Conservation (phyloP, 92 coral and sea anemone genomes). For the Porites evermanni region DNA sequence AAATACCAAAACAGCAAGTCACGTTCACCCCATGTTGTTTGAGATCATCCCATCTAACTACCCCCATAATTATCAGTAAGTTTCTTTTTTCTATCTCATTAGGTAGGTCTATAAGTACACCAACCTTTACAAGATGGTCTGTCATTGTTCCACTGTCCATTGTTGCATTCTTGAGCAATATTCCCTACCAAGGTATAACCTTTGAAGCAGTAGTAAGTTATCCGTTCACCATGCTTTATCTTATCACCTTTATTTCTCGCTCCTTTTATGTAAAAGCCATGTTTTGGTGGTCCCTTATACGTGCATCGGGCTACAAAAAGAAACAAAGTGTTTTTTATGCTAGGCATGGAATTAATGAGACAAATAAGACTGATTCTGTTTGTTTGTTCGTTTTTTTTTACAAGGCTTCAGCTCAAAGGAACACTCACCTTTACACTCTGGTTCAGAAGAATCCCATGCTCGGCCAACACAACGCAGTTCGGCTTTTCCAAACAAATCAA, state of each 20-base stretch:
- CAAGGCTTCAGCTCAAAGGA: not conserved
- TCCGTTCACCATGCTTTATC: slow-evolving; percentile 29
- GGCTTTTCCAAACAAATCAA: slow-evolving; percentile 49
- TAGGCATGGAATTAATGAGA: too few relatives aligned
- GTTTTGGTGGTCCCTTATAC: not conserved
- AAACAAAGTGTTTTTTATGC: not conserved
- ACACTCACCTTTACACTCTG: slow-evolving; percentile 52
- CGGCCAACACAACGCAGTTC: slow-evolving; percentile 28
- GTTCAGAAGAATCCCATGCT: slow-evolving; percentile 24
- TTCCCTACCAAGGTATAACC: slow-evolving; percentile 15
- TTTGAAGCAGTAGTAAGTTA: not conserved
- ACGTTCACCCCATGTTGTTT: too few relatives aligned
- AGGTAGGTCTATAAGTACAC: not conserved
- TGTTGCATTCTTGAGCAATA: slow-evolving; percentile 8
- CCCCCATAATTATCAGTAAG: too few relatives aligned
- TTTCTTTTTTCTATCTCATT: too few relatives aligned
- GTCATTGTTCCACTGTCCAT: slow-evolving; percentile 22
- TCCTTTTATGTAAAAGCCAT: not conserved
- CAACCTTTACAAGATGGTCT: slow-evolving; percentile 25
- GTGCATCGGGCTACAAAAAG: slow-evolving; percentile 35
- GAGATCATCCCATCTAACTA: too few relatives aligned
- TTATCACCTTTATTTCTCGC: not conserved
- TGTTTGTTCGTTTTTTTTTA: too few relatives aligned
- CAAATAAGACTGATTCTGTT: not conserved
- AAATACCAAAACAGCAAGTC: too few relatives aligned